phyloP scores from a whole-genome alignment of 2,797 vertebrate species.

The Ambastaia sidthimunki region DNA sequence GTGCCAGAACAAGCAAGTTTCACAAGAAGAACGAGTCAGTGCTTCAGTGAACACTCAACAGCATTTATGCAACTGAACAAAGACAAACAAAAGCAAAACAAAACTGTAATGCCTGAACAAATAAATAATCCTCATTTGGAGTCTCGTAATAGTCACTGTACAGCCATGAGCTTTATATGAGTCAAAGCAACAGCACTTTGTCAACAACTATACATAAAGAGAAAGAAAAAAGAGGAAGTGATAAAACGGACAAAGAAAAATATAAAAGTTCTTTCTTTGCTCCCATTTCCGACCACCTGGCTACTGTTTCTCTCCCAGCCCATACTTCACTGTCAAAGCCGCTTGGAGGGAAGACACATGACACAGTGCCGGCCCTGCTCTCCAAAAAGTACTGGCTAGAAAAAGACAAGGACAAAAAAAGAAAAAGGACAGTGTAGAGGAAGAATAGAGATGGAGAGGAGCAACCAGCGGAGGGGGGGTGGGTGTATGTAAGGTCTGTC shows the following conservation, averaged over 20 bases:
- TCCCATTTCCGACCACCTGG: constrained; percentile 43
- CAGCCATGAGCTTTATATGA: background rate
- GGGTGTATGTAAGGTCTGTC: constrained; percentile 1
- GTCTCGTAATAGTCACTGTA: background rate
- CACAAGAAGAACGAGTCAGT: constrained; percentile 27
- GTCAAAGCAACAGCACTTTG: constrained; percentile 5
- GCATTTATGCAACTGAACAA: constrained; percentile 10
- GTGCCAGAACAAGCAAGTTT: constrained; percentile 21
- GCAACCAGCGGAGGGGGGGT: constrained; percentile 17
- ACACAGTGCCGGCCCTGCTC: constrained; percentile 6
- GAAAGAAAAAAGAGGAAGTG: constrained; percentile 30
- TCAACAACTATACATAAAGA: constrained; percentile 33
- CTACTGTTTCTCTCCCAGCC: constrained; percentile 32
- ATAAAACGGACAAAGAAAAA: constrained; percentile 14
- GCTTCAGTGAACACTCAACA: background rate
- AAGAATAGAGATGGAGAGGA: constrained; percentile 19
- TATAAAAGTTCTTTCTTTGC: constrained; percentile 30
- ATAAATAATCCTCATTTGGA: constrained; percentile 9
- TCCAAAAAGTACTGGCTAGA: constrained; percentile 1
- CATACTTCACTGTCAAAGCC: constrained; percentile 36
- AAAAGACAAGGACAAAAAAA: constrained; percentile 17
- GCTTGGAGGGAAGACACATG: constrained; percentile 28
- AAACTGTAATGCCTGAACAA: constrained; percentile 14
- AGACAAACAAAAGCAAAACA: constrained; percentile 32
- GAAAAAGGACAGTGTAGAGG: constrained; percentile 46